Base-by-base conservation (phyloP, 2,888 invertebrate genomes). In the Ethmia dodecea region DNA sequence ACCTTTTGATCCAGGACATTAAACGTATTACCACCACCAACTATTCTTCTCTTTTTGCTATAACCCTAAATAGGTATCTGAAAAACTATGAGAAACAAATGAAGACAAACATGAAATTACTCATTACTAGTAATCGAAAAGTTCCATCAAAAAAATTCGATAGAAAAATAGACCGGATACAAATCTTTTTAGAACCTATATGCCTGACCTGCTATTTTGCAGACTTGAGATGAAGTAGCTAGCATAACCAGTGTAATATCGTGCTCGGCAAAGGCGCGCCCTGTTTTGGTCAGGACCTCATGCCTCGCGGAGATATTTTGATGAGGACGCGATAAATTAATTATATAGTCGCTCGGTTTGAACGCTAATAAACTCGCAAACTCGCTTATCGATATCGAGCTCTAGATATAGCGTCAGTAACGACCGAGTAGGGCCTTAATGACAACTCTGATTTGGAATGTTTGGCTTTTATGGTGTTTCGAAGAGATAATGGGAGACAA, bases 301-400 rank as follows among this genome's bases (percentile, higher is more conserved):
- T 68, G 66, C 69, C 68, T 67, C 47, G 47, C 50, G 49, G 53
- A 75, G 62, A 75, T 74, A 77, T 76, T 78, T 75, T 75, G 76
- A 79, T 78, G 75, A 70, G 70, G 60, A 61, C 61, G 55, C 58
- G 70, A 78, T 78, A 75, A 75, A 78, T 77, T 79, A 77, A 79
- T 78, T 77, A 76, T 59, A 65, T 45, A 69, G 56, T 60, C 55
- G 51, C 52, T 52, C 47, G 49, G 42, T 34, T 28, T 54, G 22
- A n/a, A 22, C 22, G n/a, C 22, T 22, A 22, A 22, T 13, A 13
- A 13, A 29, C 15, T 18, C 5, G 56, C 57, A 60, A 68, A 64
- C 62, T 60, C 49, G 70, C 70, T 71, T 73, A 71, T 75, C 70
- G 61, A 51, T 62, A 65, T 55, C 57, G 47, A 47, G 41, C 43